Evolutionary conservation across 30 jellyfish, hydroid and myxozoan genomes (phyloP).

Genomic region (Rhopilema esculentum): DNA sequence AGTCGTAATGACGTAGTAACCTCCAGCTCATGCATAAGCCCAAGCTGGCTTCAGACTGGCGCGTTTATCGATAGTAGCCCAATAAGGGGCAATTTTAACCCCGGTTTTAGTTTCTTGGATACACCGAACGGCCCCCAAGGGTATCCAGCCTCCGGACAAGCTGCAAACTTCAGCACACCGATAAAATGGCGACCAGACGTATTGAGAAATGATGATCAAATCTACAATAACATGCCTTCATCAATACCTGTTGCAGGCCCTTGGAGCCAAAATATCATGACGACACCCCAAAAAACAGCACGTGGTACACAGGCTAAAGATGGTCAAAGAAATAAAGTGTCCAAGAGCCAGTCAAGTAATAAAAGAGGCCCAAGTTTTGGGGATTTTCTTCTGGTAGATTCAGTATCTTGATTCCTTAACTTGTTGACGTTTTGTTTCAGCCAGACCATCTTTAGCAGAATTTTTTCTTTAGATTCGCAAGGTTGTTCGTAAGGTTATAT

Average conservation of each 20-base stretch:
- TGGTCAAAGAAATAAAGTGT: slow-evolving; percentile 1
- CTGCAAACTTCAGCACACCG: slow-evolving; percentile 34
- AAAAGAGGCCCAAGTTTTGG: slow-evolving; percentile 85
- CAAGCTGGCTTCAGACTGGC: slow-evolving; percentile 73
- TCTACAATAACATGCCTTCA: not conserved
- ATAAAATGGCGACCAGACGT: slow-evolving; percentile 63
- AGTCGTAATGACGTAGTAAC: slow-evolving; percentile 68
- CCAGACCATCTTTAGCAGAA: not conserved
- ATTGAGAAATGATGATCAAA: slow-evolving; percentile 45
- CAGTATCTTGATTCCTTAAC: slow-evolving; percentile 47
- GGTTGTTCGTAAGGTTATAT: too few species aligned
- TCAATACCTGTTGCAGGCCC: slow-evolving; percentile 3
- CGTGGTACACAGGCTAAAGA: slow-evolving; percentile 34
- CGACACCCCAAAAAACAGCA: slow-evolving; percentile 15
- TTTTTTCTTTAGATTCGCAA: too few species aligned
- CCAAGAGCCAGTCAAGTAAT: slow-evolving; percentile 36
- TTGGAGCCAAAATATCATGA: slow-evolving; percentile 28
- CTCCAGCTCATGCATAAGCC: slow-evolving; percentile 73
- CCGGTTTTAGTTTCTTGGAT: slow-evolving; percentile 60
- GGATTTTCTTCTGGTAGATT: slow-evolving; percentile 69
- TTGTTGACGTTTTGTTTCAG: not conserved
- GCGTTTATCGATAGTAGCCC: slow-evolving; percentile 88
- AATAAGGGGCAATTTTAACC: slow-evolving; percentile 84
- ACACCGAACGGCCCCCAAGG: slow-evolving; percentile 52
- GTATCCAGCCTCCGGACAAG: slow-evolving; percentile 11